Evolutionary conservation across 2,888 invertebrate genomes (phyloP).

Genomic region (Cremastinae sp.): DNA sequence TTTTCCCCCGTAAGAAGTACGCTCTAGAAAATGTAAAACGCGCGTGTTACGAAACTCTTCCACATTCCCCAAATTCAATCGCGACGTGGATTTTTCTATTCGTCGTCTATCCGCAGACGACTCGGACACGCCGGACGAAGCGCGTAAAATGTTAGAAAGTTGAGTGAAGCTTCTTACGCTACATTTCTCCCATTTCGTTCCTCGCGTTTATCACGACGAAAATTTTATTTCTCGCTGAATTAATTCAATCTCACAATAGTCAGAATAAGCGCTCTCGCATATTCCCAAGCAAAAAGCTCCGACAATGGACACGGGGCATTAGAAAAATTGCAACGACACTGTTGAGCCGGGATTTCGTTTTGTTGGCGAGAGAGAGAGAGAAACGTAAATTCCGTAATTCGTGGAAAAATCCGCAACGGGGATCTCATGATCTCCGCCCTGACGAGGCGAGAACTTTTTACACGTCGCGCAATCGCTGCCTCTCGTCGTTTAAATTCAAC

Average conservation of each 20-base stretch:
- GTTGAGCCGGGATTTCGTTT: constrained; percentile 7
- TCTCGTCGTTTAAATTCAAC: constrained; percentile 8
- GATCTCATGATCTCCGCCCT: constrained; percentile 74
- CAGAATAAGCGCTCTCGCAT: not conserved
- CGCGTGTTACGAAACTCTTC: not conserved
- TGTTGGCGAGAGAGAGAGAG: too few relatives aligned
- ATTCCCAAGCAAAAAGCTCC: not conserved
- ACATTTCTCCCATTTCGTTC: not conserved
- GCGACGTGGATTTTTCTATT: not conserved
- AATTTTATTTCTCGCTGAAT: too few relatives aligned
- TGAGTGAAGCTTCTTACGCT: not conserved
- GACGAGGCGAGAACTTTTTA: constrained; percentile 37
- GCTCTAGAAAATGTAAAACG: not conserved
- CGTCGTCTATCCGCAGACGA: not conserved
- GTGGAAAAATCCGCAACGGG: constrained; percentile 70
- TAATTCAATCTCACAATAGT: too few relatives aligned
- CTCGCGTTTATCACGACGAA: not conserved
- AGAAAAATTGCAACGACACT: constrained; percentile 7
- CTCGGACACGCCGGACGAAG: constrained; percentile 22
- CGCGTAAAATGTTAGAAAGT: constrained; percentile 18
- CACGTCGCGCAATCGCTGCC: constrained; percentile 25
- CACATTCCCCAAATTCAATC: not conserved
- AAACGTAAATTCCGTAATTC: constrained; percentile 64
- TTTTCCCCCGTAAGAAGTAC: not conserved
- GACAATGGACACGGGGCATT: not conserved